Evolutionary conservation across 2,113 vertebrate species (phyloP), one percentile per base, ranked within the genome.

Genomic region (Pomatostomus ruficeps): DNA sequence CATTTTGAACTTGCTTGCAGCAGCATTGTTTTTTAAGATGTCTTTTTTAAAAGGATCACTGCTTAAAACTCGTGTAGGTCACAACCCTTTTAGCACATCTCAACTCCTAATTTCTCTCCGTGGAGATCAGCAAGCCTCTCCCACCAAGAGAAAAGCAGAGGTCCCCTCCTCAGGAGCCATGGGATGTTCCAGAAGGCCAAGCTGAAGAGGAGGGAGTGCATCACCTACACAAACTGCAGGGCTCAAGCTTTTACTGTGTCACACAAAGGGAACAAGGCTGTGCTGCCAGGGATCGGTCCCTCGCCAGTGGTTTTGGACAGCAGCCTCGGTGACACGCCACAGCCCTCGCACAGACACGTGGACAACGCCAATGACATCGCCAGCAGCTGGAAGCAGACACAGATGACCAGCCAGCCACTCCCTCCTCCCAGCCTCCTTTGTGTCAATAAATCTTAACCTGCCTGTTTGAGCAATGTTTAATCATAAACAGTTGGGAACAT

Each of bases 401-500:
- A 29, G 63, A 83, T 71, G 68, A 73, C 72, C 61, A 74, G 78
- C 66, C 59, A 75, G 78, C 48, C 85, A 72, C 95, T 88, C 91
- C 71, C 86, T 77, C 81, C 40, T 74, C 52, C 77, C 90, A 80
- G 63, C 87, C 80, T 75, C 78, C 94, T 93, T 55, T 93, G 72
- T 92, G 94, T 95, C 97, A 96, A 90, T 91, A 96, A 63, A 68
- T 76, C 92, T 85, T 71, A 63, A 75, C 46, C 57, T 2, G 63
- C 55, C 90, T 97, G 95, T 97, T 82, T 97, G 95, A 91, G 87
- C 91, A 95, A 79, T 13, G 96, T 95, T 97, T 97, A 96, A 96
- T 97, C 89, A 97, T 95, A 94, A 97, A 97, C 52, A 95, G 93
- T 75, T 77, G 40, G 17, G 86, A 91, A 91, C 28, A 42, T 51